Evolutionary conservation across 1,140 invertebrate genomes (phyloP), one percentile per base, ranked within the genome.

Genomic region (Chironomus tepperi): DNA sequence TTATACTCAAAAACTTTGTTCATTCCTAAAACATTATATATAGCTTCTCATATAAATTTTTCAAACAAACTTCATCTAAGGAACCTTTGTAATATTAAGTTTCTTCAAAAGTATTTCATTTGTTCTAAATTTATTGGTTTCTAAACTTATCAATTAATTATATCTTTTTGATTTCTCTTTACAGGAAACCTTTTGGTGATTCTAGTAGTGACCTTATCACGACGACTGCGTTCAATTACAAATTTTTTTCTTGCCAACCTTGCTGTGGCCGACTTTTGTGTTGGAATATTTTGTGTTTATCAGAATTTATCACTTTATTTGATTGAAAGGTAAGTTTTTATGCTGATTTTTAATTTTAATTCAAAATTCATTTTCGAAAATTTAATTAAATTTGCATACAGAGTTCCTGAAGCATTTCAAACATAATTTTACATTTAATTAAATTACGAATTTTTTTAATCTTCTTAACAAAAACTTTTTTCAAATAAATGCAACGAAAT

Each of bases 161-260:
- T 73, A 1, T 74, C 75, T 73, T 43, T 77, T 73, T 65, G 3
- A 75, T 73, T 18, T 47, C 77, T 83, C 79, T 42, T 87, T 88
- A 10, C 84, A 94, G 92, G 93, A 19, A 95, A 95, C 78, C 81
- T 93, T 0, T 84, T 93, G 74, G 93, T 95, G 43, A 93, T 95
- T 75, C 80, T 93, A 19, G 92, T 94, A 74, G 91, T 94, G 73
- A 89, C 89, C 3, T 81, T 92, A 18, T 92, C 92, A 67, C 84
- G 91, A 74, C 86, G 90, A 42, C 85, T 94, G 77, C 86, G 91
- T 42, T 92, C 90, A 43, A 91, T 91, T 65, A 94, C 93, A 6
- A 94, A 94, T 78, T 93, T 94, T 81, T 94, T 94, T 79, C 80
- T 94, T 75, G 91, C 90, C 3, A 94, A 95, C 80, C 82, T 95